Base-by-base conservation (phyloP, 2,113 vertebrate species). In the Telmatochromis sp. region DNA sequence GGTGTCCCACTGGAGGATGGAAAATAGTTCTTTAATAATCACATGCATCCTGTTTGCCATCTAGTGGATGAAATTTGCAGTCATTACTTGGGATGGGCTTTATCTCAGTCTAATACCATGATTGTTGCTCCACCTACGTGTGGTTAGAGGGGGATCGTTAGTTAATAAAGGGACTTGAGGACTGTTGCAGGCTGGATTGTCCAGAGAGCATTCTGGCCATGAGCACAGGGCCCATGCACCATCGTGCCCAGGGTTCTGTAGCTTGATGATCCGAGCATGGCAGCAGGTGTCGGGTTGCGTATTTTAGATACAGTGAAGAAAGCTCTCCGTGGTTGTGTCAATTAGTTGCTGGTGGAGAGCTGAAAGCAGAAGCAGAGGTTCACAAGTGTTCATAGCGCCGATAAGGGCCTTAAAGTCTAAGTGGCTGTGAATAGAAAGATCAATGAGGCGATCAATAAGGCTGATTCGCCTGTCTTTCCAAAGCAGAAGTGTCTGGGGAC, bases 341-440 rank as follows among this genome's bases (percentile, higher is more conserved):
- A 68, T 94, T 92, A 85, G 87, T 82, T 82, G 84, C 75, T 6
- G 6, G 54, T 63, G 79, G 53, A 55, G 80, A 85, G 53, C 23
- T 5, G 21, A 75, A 79, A 87, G 78, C 28, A 15, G 42, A 78
- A 40, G 90, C 79, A 83, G 63, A 87, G 84, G 50, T 92, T 94
- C 81, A 80, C 86, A 89, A 51, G 85, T 89, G 85, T 90, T 93
- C 86, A 79, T 37, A 2, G 57, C 86, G 57, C 55, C 31, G 79
- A 94, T 92, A 93, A 94, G 91, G 88, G 75, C 90, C 92, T 93
- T 89, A 89, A 90, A 93, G 87, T 90, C 88, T 92, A 94, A 95
- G 91, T 93, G 93, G 88, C 81, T 92, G 91, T 87, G 89, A 95
- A 94, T 91, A 92, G 89, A 86, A 75, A 86, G 92, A 94, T 95